phyloP scores from a whole-genome alignment of 1,140 invertebrate species.

The Bicyclus anynana region DNA sequence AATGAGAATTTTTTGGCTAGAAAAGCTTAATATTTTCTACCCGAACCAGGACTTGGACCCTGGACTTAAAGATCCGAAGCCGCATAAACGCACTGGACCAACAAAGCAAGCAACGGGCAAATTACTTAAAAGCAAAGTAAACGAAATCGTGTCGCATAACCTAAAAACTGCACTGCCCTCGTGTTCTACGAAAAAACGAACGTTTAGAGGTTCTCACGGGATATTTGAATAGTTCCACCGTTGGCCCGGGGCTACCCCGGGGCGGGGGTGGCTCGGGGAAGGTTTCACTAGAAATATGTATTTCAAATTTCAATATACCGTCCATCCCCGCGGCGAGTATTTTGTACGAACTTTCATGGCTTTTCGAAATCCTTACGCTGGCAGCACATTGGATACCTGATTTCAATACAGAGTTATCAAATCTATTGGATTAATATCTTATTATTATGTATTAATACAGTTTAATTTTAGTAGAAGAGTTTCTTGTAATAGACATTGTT shows the following conservation, averaged over 20 bases:
- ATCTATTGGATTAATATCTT: too few species aligned
- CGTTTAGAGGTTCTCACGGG: constrained; percentile 33
- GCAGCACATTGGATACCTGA: background rate
- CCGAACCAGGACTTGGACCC: too few species aligned
- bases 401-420: too few species aligned
- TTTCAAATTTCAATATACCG: constrained; percentile 36
- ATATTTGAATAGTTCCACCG: constrained; percentile 41
- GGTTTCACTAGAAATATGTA: constrained; percentile 28
- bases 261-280: background rate
- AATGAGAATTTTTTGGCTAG: too few species aligned
- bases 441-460: too few species aligned
- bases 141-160: background rate
- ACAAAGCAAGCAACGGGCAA: too few species aligned
- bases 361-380: background rate
- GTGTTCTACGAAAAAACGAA: constrained; percentile 20
- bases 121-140: too few species aligned
- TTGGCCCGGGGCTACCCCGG: constrained; percentile 5
- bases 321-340: constrained; percentile 17
- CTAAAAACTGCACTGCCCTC: background rate
- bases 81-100: too few species aligned
- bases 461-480: too few species aligned
- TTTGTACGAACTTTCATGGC: constrained; percentile 25
- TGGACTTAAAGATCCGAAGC: too few species aligned
- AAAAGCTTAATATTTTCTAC: too few species aligned
- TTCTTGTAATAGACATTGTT: too few species aligned